Percentiles rank a stretch among this genome's conserved stretches.
Conservation (phyloP, 2,888 invertebrate species). For the Erynnis tages region DNA sequence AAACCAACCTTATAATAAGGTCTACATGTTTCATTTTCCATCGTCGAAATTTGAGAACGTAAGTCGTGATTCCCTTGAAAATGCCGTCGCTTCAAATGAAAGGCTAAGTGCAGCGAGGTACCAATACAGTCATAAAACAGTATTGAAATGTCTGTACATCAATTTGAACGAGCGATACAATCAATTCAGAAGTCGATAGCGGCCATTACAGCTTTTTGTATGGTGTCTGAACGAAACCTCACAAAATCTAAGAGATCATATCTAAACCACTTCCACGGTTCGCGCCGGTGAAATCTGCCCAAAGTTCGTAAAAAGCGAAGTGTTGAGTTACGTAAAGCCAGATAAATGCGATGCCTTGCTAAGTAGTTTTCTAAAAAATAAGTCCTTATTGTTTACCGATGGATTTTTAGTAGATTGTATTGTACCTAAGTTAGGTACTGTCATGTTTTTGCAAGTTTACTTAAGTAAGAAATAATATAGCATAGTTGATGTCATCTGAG, state of each 20-base stretch:
- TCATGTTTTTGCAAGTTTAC: too few relatives aligned
- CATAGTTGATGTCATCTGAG: too few relatives aligned
- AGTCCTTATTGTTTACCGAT: not conserved
- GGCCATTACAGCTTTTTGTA: slow-evolving; percentile 25
- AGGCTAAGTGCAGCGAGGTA: slow-evolving; percentile 56
- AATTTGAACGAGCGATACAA: slow-evolving; percentile 33
- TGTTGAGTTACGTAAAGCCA: slow-evolving; percentile 57
- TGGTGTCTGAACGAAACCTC: slow-evolving; percentile 45
- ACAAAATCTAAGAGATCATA: slow-evolving; percentile 44
- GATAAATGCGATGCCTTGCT: slow-evolving; percentile 46
- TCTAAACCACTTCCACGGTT: slow-evolving; percentile 55
- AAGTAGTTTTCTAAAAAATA: not conserved
- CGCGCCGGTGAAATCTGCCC: slow-evolving; percentile 49
- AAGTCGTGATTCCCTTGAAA: slow-evolving; percentile 27
- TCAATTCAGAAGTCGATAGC: slow-evolving; percentile 30
- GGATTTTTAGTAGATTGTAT: not conserved
- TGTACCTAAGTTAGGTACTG: too few relatives aligned
- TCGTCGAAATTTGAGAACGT: too few relatives aligned
- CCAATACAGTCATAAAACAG: slow-evolving; percentile 59
- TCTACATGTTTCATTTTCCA: too few relatives aligned
- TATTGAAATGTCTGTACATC: slow-evolving; percentile 48
- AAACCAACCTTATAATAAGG: slow-evolving; percentile 34
- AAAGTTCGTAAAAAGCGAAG: slow-evolving; percentile 40
- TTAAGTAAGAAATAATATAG: too few relatives aligned
- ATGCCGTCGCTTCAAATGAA: slow-evolving; percentile 48